These are phyloP conservation scores for Trissolcus japonicus DNA, from an alignment of 2,888 invertebrate genomes.

Conservation along the genomic window DNA sequence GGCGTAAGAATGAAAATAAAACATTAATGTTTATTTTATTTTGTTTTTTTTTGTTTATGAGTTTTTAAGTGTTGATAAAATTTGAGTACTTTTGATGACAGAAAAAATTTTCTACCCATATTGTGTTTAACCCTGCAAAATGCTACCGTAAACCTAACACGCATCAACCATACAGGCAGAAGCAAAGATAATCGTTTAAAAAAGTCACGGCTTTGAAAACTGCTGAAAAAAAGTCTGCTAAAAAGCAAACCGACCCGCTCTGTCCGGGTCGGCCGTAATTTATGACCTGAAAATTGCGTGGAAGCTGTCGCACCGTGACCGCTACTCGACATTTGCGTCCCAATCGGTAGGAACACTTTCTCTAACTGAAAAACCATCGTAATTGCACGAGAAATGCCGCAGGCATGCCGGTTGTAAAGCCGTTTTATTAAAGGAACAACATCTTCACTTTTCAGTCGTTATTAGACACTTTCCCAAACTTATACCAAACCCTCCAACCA, in stretches of 20 bases:
- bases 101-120: too few relatives aligned
- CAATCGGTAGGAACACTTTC: slow-evolving; percentile 34
- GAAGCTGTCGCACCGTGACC: slow-evolving; percentile 20
- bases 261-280: slow-evolving; percentile 34
- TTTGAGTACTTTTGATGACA: too few relatives aligned
- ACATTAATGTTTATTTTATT: background rate
- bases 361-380: slow-evolving; percentile 22
- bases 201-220: slow-evolving; percentile 18
- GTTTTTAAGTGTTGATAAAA: too few relatives aligned
- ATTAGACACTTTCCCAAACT: slow-evolving; percentile 42
- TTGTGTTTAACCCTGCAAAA: too few relatives aligned
- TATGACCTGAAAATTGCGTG: slow-evolving; percentile 28
- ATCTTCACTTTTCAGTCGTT: slow-evolving; percentile 44
- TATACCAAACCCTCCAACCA: slow-evolving; percentile 17
- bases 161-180: too few relatives aligned
- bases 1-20: background rate
- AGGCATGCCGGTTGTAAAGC: slow-evolving; percentile 22
- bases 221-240: background rate
- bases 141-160: too few relatives aligned
- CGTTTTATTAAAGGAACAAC: slow-evolving; percentile 21
- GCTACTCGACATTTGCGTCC: slow-evolving; percentile 50
- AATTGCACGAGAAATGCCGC: slow-evolving; percentile 26
- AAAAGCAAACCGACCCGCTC: slow-evolving; percentile 17
- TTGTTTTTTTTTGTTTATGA: background rate
- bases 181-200: slow-evolving; percentile 21